A percentile compares a stretch with the other conserved stretches of the same genome.
phyloP scores from a whole-genome alignment of 2,113 vertebrate species.

The Rhinolophus sinicus region DNA sequence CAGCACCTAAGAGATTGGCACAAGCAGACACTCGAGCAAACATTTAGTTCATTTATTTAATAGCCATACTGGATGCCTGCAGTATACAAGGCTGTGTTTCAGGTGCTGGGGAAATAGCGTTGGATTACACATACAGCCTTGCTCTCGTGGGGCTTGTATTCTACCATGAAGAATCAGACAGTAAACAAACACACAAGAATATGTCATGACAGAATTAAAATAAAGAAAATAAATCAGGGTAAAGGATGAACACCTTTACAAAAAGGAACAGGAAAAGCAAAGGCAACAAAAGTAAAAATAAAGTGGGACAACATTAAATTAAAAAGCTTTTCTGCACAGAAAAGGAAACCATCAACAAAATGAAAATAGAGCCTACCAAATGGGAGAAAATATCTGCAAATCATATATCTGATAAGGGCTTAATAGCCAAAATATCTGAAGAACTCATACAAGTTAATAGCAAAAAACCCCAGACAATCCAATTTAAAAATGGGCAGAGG shows the following conservation, averaged over 20 bases:
- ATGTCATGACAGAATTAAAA: not conserved
- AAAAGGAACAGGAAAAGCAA: not conserved
- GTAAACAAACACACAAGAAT: not conserved
- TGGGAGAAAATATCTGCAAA: not conserved
- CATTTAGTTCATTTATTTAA: slow-evolving; percentile 32
- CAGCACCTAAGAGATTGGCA: not conserved
- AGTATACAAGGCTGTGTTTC: not conserved
- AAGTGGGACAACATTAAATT: not conserved
- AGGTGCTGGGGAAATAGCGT: not conserved
- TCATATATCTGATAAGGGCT: not conserved
- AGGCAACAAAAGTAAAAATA: not conserved
- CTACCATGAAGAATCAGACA: not conserved
- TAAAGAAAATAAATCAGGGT: not conserved
- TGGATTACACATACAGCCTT: not conserved
- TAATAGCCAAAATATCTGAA: not conserved
- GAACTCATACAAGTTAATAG: not conserved
- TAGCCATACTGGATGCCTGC: not conserved
- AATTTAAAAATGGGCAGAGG: not conserved
- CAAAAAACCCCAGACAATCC: not conserved
- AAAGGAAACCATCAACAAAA: not conserved
- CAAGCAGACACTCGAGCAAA: not conserved
- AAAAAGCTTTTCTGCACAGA: not conserved
- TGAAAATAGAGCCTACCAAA: not conserved
- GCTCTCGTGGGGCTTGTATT: not conserved
- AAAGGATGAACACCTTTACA: not conserved